Conservation (phyloP, 2,888 invertebrate genomes). For the Folsomia candida region DNA sequence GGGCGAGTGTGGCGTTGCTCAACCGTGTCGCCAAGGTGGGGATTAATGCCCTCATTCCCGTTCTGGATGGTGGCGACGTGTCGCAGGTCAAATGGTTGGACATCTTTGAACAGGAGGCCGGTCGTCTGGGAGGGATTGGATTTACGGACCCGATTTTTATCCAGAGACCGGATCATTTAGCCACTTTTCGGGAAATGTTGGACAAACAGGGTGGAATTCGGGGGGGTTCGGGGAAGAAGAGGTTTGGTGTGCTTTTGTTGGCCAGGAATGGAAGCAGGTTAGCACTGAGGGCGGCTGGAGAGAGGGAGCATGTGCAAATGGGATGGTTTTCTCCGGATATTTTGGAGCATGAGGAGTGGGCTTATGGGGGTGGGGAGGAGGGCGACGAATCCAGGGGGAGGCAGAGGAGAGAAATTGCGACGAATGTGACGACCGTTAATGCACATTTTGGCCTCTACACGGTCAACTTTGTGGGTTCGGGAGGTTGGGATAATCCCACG, state of each 20-base stretch:
- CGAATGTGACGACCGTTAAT: conserved; percentile 8
- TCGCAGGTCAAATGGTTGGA: conserved; percentile 30
- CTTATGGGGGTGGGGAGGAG: conserved; percentile 5
- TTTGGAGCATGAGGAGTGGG: conserved; percentile 39
- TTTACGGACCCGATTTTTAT: conserved; percentile 36
- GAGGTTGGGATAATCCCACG: conserved; percentile 45
- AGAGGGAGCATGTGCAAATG: conserved; percentile 32
- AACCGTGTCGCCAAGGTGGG: conserved; percentile 45
- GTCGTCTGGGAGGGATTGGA: conserved; percentile 22
- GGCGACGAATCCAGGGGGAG: conserved; percentile 6
- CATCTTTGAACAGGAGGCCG: conserved; percentile 26
- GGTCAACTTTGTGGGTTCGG: conserved; percentile 42
- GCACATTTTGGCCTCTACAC: conserved; percentile 45
- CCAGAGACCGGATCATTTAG: conserved; percentile 20
- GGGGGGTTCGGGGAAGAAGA: conserved; percentile 7
- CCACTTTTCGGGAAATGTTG: conserved; percentile 28
- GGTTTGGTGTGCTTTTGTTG: conserved; percentile 37
- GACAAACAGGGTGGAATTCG: background rate
- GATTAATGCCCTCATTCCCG: conserved; percentile 36
- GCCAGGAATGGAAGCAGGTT: conserved; percentile 34
- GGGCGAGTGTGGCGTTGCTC: conserved; percentile 34
- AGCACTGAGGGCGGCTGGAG: conserved; percentile 37
- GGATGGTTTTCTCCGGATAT: conserved; percentile 43
- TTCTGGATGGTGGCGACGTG: conserved; percentile 33
- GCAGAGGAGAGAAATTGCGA: background rate